These are phyloP conservation scores for Drosophila lowei DNA, from an alignment of 1,140 invertebrate genomes.

Conservation along the genomic window DNA sequence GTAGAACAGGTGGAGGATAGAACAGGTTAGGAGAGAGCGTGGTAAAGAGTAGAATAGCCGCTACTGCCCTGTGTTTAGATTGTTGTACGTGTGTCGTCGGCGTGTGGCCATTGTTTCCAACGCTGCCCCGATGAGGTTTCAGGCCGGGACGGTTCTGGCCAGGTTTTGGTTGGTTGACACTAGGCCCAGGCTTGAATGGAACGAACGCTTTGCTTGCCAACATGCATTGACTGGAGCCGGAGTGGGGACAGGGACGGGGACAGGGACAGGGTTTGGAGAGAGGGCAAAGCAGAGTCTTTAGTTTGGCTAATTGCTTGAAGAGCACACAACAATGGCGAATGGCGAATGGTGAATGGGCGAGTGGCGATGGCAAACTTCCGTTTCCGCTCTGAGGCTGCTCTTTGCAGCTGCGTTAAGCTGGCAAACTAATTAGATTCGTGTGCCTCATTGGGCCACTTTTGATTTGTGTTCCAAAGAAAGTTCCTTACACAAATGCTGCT, in stretches of 20 bases:
- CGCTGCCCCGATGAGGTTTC: slow-evolving; percentile 28
- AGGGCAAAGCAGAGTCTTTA: slow-evolving; percentile 30
- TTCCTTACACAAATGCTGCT: slow-evolving; percentile 38
- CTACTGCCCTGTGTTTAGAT: slow-evolving; percentile 66
- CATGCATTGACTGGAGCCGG: slow-evolving; percentile 50
- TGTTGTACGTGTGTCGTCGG: slow-evolving; percentile 48
- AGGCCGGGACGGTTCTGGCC: not conserved
- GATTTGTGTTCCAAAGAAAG: slow-evolving; percentile 52
- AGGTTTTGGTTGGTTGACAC: slow-evolving; percentile 51
- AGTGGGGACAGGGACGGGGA: not conserved
- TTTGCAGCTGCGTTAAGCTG: slow-evolving; percentile 25
- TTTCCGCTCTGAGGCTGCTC: slow-evolving; percentile 41
- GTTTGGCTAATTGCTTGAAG: slow-evolving; percentile 75
- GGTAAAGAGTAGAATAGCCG: not conserved
- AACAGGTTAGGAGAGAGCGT: not conserved
- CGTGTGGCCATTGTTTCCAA: slow-evolving; percentile 65
- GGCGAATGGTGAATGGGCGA: slow-evolving; percentile 32
- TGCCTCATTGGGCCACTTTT: slow-evolving; percentile 75
- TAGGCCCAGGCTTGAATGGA: slow-evolving; percentile 65
- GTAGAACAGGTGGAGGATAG: slow-evolving; percentile 5
- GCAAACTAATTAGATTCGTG: slow-evolving; percentile 79
- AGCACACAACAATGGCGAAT: slow-evolving; percentile 56
- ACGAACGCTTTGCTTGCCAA: slow-evolving; percentile 43
- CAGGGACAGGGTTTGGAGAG: too few species aligned
- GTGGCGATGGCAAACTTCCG: slow-evolving; percentile 63